These are phyloP conservation scores for Lethrus apterus DNA, from an alignment of 1,140 invertebrate genomes.

Conservation along the genomic window DNA sequence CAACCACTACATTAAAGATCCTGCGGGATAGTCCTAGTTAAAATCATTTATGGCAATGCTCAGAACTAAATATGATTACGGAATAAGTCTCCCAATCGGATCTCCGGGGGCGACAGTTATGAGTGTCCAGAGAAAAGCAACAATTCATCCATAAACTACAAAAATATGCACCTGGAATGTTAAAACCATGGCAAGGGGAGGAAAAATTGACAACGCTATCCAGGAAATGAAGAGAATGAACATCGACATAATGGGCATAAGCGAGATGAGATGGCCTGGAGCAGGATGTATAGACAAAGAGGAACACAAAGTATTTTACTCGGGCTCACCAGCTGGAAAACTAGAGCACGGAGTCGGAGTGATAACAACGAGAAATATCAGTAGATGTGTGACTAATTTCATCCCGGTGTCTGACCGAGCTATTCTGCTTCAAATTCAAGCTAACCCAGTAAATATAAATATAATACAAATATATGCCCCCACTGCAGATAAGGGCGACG, in stretches of 20 bases:
- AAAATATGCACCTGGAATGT: not conserved
- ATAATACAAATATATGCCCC: conserved; percentile 30
- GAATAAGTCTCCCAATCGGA: not conserved
- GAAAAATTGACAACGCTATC: not conserved
- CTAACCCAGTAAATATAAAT: conserved; percentile 23
- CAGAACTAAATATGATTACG: not conserved
- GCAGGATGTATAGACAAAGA: no score
- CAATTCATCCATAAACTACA: not conserved
- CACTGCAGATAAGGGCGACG: conserved; percentile 18
- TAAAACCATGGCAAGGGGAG: not conserved
- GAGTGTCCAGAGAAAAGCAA: not conserved
- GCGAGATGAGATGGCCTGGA: no score
- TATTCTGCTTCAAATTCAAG: no score
- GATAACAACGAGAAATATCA: no score
- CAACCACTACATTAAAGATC: not conserved
- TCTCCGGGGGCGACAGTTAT: not conserved
- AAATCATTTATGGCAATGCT: not conserved
- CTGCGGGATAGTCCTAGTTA: no score
- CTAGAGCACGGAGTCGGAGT: no score
- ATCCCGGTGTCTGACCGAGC: not conserved
- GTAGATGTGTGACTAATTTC: no score
- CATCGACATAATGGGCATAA: not conserved
- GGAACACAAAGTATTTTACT: no score
- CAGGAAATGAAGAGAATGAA: not conserved
- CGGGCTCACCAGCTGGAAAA: no score